phyloP scores from a whole-genome alignment of 2,888 invertebrate species.

The Falcaria lacertinaria region DNA sequence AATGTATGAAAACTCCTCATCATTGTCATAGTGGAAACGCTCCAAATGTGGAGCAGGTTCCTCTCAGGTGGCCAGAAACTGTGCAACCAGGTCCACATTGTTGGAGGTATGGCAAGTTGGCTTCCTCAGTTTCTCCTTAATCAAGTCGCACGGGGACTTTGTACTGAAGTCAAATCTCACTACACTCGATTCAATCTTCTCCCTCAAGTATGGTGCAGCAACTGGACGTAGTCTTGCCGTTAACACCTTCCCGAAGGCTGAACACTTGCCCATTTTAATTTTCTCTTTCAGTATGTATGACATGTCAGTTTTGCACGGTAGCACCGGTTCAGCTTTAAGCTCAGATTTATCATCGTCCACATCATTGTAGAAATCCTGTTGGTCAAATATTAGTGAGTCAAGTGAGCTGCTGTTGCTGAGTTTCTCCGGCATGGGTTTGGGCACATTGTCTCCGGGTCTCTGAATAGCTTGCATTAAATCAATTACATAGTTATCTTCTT shows the following conservation, averaged over 20 bases:
- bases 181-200: slow-evolving; percentile 31
- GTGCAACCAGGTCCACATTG: slow-evolving; percentile 6
- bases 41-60: neutral
- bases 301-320: slow-evolving; percentile 53
- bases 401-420: slow-evolving; percentile 45
- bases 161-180: slow-evolving; percentile 52
- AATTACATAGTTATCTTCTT: slow-evolving; percentile 45
- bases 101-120: slow-evolving; percentile 23
- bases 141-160: slow-evolving; percentile 58
- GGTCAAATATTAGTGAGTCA: slow-evolving; percentile 43
- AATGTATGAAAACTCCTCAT: no score
- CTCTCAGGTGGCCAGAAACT: slow-evolving; percentile 4
- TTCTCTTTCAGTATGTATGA: slow-evolving; percentile 48
- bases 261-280: slow-evolving; percentile 42
- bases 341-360: slow-evolving; percentile 3
- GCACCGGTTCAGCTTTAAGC: slow-evolving; percentile 22
- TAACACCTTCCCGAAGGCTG: slow-evolving; percentile 58
- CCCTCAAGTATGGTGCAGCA: slow-evolving; percentile 49
- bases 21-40: no score
- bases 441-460: slow-evolving; percentile 20
- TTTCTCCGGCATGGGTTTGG: slow-evolving; percentile 10
- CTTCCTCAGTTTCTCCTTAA: slow-evolving; percentile 41
- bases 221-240: slow-evolving; percentile 42
- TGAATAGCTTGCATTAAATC: slow-evolving; percentile 55
- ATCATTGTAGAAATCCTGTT: neutral